Conservation (phyloP, 2,113 vertebrate species). For the Anolis carolinensis region DNA sequence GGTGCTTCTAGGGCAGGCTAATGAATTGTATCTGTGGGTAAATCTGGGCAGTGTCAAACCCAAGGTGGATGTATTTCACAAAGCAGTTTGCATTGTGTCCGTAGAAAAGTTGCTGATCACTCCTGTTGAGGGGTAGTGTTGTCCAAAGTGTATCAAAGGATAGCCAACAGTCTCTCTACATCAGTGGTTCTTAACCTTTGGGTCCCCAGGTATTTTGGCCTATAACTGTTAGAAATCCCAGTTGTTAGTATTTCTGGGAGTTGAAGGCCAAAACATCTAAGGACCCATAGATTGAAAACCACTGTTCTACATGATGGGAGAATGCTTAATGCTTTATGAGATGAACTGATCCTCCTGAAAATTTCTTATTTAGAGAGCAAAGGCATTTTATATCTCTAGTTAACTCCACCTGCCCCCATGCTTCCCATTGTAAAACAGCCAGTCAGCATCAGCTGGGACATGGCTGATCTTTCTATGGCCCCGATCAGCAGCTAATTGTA, state of each 20-base stretch:
- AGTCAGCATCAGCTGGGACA: background rate
- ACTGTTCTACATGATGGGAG: no score
- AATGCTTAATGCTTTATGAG: background rate
- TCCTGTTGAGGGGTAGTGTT: no score
- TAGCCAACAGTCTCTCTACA: no score
- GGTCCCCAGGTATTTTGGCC: no score
- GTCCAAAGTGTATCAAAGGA: no score
- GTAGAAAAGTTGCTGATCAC: background rate
- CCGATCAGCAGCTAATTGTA: background rate
- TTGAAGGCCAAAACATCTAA: no score
- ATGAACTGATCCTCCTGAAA: background rate
- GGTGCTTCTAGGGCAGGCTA: background rate
- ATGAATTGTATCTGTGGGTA: background rate
- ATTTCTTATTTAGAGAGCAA: background rate
- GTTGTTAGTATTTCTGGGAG: no score
- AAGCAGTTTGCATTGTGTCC: background rate
- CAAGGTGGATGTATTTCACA: background rate
- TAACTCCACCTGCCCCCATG: background rate
- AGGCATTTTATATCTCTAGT: background rate
- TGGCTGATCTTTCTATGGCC: background rate
- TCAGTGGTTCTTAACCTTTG: no score
- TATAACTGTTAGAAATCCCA: no score
- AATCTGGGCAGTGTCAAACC: background rate
- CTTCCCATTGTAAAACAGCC: background rate
- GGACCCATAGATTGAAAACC: no score